Evolutionary conservation across 1,140 invertebrate species (phyloP).

Genomic region (Nephila pilipes): DNA sequence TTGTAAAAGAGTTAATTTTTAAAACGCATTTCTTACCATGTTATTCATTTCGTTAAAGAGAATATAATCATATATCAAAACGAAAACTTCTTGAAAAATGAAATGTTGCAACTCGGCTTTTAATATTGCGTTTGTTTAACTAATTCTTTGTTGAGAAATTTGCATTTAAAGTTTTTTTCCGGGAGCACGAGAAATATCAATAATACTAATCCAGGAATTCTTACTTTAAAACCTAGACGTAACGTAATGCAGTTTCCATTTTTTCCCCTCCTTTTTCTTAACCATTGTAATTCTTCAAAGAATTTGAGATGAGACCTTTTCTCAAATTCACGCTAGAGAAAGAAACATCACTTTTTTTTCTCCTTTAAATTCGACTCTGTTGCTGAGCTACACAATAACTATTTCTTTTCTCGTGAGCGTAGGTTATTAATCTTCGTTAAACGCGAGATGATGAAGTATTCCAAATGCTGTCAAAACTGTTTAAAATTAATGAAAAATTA

Average conservation of each 20-base stretch:
- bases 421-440: slow-evolving; percentile 23
- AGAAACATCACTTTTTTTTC: neutral
- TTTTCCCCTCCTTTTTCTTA: neutral
- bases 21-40: too few species aligned
- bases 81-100: too few species aligned
- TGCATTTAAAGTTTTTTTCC: too few species aligned
- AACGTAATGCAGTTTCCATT: neutral
- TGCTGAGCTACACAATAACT: neutral
- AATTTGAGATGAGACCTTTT: neutral
- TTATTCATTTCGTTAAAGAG: too few species aligned
- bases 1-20: too few species aligned
- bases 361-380: neutral
- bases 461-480: slow-evolving; percentile 13
- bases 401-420: neutral
- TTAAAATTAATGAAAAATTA: slow-evolving; percentile 40
- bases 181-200: too few species aligned
- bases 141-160: too few species aligned
- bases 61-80: too few species aligned
- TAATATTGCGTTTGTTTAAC: too few species aligned
- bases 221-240: neutral
- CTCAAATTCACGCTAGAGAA: neutral
- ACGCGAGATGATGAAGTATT: neutral
- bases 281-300: neutral
- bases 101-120: too few species aligned
- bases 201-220: too few species aligned